phyloP scores from a whole-genome alignment of 1,140 invertebrate species.

The Lasaia peninsularis region DNA sequence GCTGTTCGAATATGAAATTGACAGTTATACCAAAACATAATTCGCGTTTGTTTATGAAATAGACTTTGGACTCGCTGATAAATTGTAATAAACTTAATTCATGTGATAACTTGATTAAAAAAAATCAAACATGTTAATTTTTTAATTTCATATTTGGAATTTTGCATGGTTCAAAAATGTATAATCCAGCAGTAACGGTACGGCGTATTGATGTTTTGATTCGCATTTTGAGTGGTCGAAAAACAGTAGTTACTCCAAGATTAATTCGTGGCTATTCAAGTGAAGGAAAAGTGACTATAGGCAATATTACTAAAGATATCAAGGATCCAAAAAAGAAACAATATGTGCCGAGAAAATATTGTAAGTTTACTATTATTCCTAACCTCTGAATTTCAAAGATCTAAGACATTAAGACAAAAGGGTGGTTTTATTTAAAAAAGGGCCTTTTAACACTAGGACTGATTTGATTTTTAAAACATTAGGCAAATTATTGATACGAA shows the following conservation, averaged over 20 bases:
- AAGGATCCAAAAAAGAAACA: conserved; percentile 82
- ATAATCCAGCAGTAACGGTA: conserved; percentile 57
- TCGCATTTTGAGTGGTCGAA: conserved; percentile 62
- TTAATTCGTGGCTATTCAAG: conserved; percentile 68
- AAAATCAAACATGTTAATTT: conserved; percentile 13
- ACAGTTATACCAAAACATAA: conserved; percentile 15
- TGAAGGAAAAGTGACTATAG: conserved; percentile 83
- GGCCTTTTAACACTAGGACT: no score
- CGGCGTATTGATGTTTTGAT: conserved; percentile 70
- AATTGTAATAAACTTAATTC: conserved; percentile 15
- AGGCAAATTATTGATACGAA: no score
- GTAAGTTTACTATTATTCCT: conserved; percentile 78
- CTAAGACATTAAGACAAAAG: no score
- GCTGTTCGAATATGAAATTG: conserved; percentile 24
- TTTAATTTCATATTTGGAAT: conserved; percentile 14
- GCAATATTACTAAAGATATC: conserved; percentile 84
- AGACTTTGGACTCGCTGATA: conserved; percentile 33
- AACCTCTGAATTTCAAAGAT: conserved; percentile 13
- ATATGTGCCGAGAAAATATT: conserved; percentile 90
- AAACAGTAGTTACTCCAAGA: conserved; percentile 48
- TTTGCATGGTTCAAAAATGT: conserved; percentile 41
- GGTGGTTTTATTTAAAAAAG: no score
- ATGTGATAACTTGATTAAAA: neutral
- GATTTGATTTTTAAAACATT: no score
- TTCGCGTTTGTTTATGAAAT: conserved; percentile 1